These are phyloP conservation scores for Pelosia muscerda DNA, from an alignment of 2,888 invertebrate genomes.

Conservation along the genomic window DNA sequence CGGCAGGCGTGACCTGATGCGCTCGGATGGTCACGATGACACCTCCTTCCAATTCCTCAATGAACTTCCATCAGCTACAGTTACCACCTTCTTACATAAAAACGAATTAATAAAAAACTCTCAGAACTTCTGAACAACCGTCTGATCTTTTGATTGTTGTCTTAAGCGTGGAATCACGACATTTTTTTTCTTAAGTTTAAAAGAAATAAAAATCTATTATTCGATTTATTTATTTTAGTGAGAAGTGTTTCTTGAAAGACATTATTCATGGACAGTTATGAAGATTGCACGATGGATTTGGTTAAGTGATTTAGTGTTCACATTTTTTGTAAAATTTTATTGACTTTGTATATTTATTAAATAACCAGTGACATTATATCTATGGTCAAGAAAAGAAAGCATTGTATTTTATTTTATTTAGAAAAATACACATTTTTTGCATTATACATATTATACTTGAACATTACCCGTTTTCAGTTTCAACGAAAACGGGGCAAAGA, in stretches of 20 bases:
- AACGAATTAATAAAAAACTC: constrained; percentile 51
- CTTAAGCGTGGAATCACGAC: constrained; percentile 79
- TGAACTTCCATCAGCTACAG: constrained; percentile 63
- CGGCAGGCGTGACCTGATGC: constrained; percentile 75
- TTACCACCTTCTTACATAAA: constrained; percentile 55
- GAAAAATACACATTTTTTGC: not conserved
- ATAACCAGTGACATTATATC: not conserved
- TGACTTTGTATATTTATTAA: constrained; percentile 6
- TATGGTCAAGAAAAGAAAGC: not conserved
- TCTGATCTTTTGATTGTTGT: constrained; percentile 55
- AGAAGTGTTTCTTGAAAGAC: not conserved
- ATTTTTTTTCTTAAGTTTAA: constrained; percentile 32
- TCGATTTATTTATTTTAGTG: constrained; percentile 21
- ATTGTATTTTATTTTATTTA: not conserved
- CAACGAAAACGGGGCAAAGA: too few species aligned
- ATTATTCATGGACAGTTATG: constrained; percentile 9
- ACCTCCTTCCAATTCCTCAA: constrained; percentile 64
- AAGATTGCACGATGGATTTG: constrained; percentile 9
- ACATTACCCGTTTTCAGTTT: not conserved
- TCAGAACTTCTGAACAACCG: constrained; percentile 45
- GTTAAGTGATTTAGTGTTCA: not conserved
- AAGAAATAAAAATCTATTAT: constrained; percentile 27
- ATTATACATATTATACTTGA: not conserved
- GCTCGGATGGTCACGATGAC: constrained; percentile 68
- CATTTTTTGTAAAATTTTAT: not conserved